Conservation (phyloP, 2,888 invertebrate genomes). For the Sphinx pinastri region DNA sequence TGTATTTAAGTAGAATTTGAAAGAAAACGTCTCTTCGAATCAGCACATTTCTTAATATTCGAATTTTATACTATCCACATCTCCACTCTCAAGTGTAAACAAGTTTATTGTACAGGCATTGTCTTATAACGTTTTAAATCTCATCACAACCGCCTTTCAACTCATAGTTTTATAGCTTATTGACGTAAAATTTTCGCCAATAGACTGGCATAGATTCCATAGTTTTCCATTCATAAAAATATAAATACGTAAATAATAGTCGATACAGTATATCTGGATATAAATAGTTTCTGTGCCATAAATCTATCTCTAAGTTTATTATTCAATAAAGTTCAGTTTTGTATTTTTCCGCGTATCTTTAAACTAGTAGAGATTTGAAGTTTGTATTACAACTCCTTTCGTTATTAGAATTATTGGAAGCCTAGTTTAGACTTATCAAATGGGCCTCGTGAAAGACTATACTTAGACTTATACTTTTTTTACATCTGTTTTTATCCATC, state of each 20-base stretch:
- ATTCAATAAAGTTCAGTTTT: neutral
- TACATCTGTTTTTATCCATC: too few species aligned
- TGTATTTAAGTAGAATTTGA: too few species aligned
- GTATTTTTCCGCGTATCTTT: neutral
- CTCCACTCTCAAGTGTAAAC: neutral
- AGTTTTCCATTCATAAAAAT: conserved; percentile 14
- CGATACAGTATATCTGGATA: neutral
- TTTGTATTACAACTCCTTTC: too few species aligned
- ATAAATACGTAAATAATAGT: neutral
- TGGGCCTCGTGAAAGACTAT: too few species aligned
- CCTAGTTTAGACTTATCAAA: too few species aligned
- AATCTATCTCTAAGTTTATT: neutral
- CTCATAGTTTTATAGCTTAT: neutral
- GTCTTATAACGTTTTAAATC: neutral
- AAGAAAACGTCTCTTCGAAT: too few species aligned
- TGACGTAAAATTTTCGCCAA: neutral
- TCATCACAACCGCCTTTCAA: neutral
- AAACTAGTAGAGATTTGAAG: too few species aligned
- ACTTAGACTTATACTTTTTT: too few species aligned
- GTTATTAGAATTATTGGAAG: too few species aligned
- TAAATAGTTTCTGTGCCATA: conserved; percentile 7
- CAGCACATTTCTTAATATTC: too few species aligned
- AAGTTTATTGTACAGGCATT: neutral
- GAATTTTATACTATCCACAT: too few species aligned
- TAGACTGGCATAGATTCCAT: neutral